Base-by-base conservation (phyloP, 2,113 vertebrate genomes). In the Leptodactylus fuscus region DNA sequence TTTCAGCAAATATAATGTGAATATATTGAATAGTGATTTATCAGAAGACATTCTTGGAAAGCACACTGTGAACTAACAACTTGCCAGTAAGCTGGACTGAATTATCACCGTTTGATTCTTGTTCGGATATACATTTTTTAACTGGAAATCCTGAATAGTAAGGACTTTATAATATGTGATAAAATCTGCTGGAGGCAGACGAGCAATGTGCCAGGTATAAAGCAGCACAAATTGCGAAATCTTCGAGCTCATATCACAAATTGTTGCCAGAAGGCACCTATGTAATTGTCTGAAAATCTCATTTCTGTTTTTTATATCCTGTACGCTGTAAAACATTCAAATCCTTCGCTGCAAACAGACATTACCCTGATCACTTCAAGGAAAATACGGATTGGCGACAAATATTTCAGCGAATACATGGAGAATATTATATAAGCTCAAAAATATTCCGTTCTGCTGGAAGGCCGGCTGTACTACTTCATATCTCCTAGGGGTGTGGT, bases 241-340 rank as follows among this genome's bases (percentile, higher is more conserved):
- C 18, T 44, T 44, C 58, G 6, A 65, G 27, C 58, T 65, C 58
- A 44, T 65, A 83, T 83, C 51, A 55, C 65, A 83, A 38, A 74
- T 55, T 82, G 67, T 60, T 82, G 81, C 81, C 81, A 83, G 81
- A 44, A 83, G 81, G 49, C 53, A 32, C 38, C 34, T 20, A 51
- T 73, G 53, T 74, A 55, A 83, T 74, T 58, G 81, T 71, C 81
- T 44, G 48, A 83, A 74, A 58, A 83, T 83, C 38, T 81, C 22
- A 65, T 65, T 46, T 65, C 55, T 81, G 67, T 10, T 15, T 48
- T 46, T 65, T 81, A 51, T 83, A 49, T 13, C 32, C 53, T 58
- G 49, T 38, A 75, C n/a, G 48, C 24, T 12, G 22, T 46, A 58
- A 83, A 58, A 58, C 36, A 83, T 83, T 75, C 69, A 36, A 82